Evolutionary conservation across 2,797 vertebrate genomes (phyloP).

Genomic region (Macropus fuliginosus): DNA sequence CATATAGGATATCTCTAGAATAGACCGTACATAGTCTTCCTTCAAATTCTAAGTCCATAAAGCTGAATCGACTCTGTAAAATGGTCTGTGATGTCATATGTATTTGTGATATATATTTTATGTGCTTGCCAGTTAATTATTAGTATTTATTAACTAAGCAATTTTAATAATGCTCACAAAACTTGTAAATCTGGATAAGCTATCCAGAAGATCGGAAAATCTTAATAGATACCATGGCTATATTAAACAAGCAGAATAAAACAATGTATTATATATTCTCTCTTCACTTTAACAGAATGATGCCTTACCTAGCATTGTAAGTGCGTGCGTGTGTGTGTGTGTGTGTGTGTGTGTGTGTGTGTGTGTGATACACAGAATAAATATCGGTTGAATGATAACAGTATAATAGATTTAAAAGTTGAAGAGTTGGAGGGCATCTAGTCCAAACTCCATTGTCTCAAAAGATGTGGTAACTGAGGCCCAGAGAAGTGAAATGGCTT

Average conservation of each 20-base stretch:
- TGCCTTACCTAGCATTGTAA: background rate
- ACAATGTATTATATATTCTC: slow-evolving; percentile 38
- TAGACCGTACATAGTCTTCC: background rate
- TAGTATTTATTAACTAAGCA: slow-evolving; percentile 37
- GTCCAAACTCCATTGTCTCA: background rate
- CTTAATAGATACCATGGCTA: slow-evolving; percentile 9
- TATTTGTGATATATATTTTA: background rate
- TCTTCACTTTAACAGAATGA: slow-evolving; percentile 35
- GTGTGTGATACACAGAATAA: background rate
- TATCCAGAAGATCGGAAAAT: slow-evolving; percentile 34
- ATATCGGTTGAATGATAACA: background rate
- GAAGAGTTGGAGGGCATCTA: background rate
- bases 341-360: background rate
- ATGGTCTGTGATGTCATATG: slow-evolving; percentile 11
- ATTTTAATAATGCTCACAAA: slow-evolving; percentile 11
- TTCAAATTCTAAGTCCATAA: slow-evolving; percentile 11
- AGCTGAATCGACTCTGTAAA: slow-evolving; percentile 11
- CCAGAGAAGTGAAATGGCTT: background rate
- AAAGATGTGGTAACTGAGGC: background rate
- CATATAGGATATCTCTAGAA: slow-evolving; percentile 1
- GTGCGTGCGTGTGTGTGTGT: background rate
- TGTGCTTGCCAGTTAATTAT: slow-evolving; percentile 5
- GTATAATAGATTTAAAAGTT: background rate
- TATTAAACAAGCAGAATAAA: slow-evolving; percentile 44
- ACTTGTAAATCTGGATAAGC: slow-evolving; percentile 38